Base-by-base conservation (phyloP, 2,113 vertebrate genomes). In the Bubo bubo region DNA sequence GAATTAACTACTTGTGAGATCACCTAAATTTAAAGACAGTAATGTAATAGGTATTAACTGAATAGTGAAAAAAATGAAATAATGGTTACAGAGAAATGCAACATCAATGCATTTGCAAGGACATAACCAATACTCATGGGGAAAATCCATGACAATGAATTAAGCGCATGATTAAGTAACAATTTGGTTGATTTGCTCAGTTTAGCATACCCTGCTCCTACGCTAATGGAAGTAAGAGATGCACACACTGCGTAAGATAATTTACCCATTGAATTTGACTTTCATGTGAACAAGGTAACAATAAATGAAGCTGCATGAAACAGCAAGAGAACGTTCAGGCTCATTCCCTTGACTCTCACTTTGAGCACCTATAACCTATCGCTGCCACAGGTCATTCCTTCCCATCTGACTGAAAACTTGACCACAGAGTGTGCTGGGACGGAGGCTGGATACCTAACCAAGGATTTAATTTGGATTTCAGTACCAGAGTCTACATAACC, bases 131-230 rank as follows among this genome's bases (percentile, higher is more conserved):
- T 79, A 64, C 39, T 71, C 70, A 26, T 6, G 24, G 43, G 43
- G 13, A 76, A 92, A 88, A 94, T 35, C 83, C 45, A 84, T 81
- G 56, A 89, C 47, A 93, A 81, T 71, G 34, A 93, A 95, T 95
- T 95, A 95, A 92, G 21, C 35, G 68, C 56, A 63, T 3, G 4
- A 82, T 82, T 93, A 79, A 79, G 39, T 62, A 91, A 91, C 79
- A 27, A 96, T 93, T 85, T 81, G 39, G 83, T 89, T 70, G 49
- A 94, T 97, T 97, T 92, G 35, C 35, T 95, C 88, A 79, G 75
- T 91, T 95, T 94, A 92, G 39, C 80, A 92, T 13, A 75, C 34
- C 8, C 43, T 86, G 47, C 34, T 87, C 35, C n/a, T 58, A 30
- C 14, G 24, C 84, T 81, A 95, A 91, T 43, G 15, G 39, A 79